Conservation (phyloP, 2,113 vertebrate species). For the Todiramphus saurophagus region DNA sequence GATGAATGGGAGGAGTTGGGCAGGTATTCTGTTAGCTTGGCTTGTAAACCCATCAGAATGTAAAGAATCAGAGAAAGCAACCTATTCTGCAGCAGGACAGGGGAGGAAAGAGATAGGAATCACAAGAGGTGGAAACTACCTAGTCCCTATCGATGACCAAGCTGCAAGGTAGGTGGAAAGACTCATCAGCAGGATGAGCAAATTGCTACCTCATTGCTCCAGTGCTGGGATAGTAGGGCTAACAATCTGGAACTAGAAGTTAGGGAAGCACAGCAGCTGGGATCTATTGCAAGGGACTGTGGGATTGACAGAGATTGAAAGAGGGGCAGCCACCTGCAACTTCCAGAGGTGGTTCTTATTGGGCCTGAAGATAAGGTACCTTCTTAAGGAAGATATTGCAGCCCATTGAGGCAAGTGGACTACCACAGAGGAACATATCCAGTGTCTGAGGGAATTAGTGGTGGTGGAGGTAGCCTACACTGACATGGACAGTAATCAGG, state of each 20-base stretch:
- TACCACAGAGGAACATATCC: neutral
- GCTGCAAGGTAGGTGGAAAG: neutral
- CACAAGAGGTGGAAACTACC: fast-evolving
- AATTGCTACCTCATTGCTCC: neutral
- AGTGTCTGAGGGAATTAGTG: neutral
- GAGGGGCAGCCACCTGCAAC: neutral
- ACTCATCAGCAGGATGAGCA: neutral
- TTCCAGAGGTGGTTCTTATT: neutral
- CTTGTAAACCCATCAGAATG: neutral
- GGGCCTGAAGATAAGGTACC: neutral
- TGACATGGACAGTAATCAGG: neutral
- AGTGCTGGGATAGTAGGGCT: neutral
- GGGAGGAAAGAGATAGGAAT: neutral
- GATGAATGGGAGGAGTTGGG: neutral
- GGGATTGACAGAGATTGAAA: neutral
- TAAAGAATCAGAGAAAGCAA: neutral
- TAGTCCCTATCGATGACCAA: neutral
- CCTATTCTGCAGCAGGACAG: neutral
- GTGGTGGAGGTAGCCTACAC: neutral
- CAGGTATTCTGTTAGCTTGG: neutral
- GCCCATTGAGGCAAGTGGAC: neutral
- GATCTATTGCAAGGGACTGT: neutral
- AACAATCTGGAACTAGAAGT: neutral
- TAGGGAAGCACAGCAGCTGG: neutral
- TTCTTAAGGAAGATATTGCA: neutral